A percentile compares a stretch with the other conserved stretches of the same genome.
Evolutionary conservation across 2,888 invertebrate species (phyloP).

Genomic region (Drosophila kanekoi): DNA sequence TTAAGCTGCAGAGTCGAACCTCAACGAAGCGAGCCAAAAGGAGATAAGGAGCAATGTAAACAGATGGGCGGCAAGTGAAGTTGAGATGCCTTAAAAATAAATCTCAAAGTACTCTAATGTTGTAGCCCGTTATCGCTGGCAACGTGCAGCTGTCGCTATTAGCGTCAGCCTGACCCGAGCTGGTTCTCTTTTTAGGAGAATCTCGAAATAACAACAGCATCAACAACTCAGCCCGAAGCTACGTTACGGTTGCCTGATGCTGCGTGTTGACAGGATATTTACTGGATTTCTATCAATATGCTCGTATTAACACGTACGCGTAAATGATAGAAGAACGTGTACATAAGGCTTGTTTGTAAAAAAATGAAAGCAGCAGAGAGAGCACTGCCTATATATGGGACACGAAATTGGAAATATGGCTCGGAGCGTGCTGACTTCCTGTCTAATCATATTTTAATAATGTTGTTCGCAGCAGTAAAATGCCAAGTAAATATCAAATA

Average conservation of each 20-base stretch:
- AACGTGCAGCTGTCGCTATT: conserved; percentile 80
- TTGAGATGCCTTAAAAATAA: conserved; percentile 68
- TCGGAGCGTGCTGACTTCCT: conserved; percentile 31
- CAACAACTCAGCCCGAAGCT: conserved; percentile 29
- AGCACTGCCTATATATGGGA: conserved; percentile 9
- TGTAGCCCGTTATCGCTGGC: conserved; percentile 67
- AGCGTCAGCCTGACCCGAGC: conserved; percentile 52
- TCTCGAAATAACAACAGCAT: conserved; percentile 13
- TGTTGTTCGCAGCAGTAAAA: conserved; percentile 42
- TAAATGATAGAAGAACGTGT: conserved; percentile 66
- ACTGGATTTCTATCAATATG: conserved; percentile 81
- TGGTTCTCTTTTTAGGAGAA: conserved; percentile 13
- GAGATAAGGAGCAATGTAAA: conserved; percentile 31
- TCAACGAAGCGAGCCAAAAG: conserved; percentile 21
- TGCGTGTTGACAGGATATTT: conserved; percentile 79
- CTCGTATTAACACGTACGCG: conserved; percentile 74
- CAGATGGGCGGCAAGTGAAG: conserved; percentile 24
- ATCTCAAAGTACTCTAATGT: conserved; percentile 71
- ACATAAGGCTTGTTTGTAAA: conserved; percentile 55
- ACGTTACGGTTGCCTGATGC: conserved; percentile 34
- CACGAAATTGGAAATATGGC: conserved; percentile 29
- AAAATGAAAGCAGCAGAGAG: conserved; percentile 2
- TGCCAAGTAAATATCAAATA: conserved; percentile 51
- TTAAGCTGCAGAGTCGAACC: conserved; percentile 51
- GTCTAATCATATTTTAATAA: conserved; percentile 58